These are phyloP conservation scores for Climacteris rufus DNA, from an alignment of 2,113 vertebrate genomes.

Conservation along the genomic window DNA sequence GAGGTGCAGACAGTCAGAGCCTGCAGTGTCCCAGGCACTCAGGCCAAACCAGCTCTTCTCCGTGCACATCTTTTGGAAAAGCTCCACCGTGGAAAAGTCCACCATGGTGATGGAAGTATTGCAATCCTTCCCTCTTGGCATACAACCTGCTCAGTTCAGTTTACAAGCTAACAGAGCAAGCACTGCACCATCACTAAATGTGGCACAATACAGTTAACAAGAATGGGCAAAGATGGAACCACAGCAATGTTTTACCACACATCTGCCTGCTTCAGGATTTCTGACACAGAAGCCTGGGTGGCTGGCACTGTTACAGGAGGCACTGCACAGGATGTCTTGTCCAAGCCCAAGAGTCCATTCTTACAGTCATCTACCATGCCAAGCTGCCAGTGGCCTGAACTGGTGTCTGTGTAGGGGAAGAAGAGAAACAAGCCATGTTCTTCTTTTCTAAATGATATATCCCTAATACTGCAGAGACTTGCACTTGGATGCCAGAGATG, in stretches of 20 bases:
- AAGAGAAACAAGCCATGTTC: neutral
- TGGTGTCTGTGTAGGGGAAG: neutral
- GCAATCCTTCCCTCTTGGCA: neutral
- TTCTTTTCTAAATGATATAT: neutral
- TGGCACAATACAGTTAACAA: neutral
- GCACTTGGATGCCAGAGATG: neutral
- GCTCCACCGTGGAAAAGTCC: neutral
- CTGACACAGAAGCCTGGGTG: neutral
- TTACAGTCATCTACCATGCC: neutral
- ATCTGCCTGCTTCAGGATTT: neutral
- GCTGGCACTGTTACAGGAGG: accelerated
- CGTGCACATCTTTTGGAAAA: neutral
- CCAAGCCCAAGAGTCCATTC: neutral
- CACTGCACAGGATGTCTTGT: neutral
- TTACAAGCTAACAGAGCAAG: neutral
- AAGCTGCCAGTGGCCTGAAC: accelerated
- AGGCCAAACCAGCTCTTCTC: neutral
- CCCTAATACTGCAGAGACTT: neutral
- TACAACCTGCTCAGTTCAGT: neutral
- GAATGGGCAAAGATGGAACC: neutral
- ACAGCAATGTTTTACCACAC: neutral
- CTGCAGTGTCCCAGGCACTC: neutral
- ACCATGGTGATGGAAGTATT: neutral
- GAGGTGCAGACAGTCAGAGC: neutral
- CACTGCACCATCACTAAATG: neutral